phyloP scores from a whole-genome alignment of 1,140 invertebrate species.

The Drosophila hydei region DNA sequence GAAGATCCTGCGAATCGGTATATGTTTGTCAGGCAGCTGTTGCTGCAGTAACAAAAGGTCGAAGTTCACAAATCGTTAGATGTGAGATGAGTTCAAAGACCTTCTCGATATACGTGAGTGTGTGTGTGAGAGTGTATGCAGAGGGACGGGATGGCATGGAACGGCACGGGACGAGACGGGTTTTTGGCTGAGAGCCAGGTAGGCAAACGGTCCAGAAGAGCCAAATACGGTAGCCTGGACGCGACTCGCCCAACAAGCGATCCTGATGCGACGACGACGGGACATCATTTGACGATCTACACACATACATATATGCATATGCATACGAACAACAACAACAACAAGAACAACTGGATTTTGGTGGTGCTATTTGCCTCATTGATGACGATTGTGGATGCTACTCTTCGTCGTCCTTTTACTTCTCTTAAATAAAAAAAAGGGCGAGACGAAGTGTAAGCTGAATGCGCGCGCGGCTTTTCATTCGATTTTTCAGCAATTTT shows the following conservation, averaged over 20 bases:
- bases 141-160: slow-evolving; percentile 1
- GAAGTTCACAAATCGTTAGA: slow-evolving; percentile 71
- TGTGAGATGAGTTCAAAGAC: slow-evolving; percentile 70
- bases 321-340: slow-evolving; percentile 25
- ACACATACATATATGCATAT: slow-evolving; percentile 37
- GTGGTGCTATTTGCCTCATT: slow-evolving; percentile 27
- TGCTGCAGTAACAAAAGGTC: slow-evolving; percentile 37
- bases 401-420: background rate
- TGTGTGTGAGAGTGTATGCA: background rate
- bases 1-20: slow-evolving; percentile 10
- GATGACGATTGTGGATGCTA: slow-evolving; percentile 47
- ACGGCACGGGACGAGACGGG: slow-evolving; percentile 10
- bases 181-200: slow-evolving; percentile 40
- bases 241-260: slow-evolving; percentile 46
- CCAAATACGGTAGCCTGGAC: slow-evolving; percentile 30
- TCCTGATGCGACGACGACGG: slow-evolving; percentile 57
- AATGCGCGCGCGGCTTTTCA: slow-evolving; percentile 69
- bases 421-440: slow-evolving; percentile 52
- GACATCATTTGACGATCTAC: slow-evolving; percentile 72
- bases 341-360: slow-evolving; percentile 39
- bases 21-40: slow-evolving; percentile 54
- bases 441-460: slow-evolving; percentile 23
- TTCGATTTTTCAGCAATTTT: slow-evolving; percentile 76
- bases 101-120: slow-evolving; percentile 28
- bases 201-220: slow-evolving; percentile 47